Percentiles rank a stretch among this genome's conserved stretches.
These are phyloP conservation scores for Macrophya annulata DNA, from an alignment of 2,888 invertebrate species.

Conservation along the genomic window DNA sequence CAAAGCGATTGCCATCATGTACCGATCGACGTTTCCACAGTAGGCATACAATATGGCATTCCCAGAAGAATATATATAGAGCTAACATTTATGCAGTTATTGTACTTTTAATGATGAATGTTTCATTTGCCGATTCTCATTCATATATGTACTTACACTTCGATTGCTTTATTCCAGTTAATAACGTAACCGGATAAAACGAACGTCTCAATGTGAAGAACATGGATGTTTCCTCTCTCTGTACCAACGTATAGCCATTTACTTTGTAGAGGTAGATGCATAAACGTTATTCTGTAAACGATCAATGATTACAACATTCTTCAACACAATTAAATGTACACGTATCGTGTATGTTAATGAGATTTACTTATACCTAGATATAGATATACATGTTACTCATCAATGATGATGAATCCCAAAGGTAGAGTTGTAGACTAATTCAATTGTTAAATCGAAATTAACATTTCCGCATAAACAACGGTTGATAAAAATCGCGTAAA, in stretches of 20 bases:
- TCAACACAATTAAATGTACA: neutral
- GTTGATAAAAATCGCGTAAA: neutral
- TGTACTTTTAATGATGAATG: neutral
- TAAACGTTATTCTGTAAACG: conserved; percentile 91
- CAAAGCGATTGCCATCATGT: neutral
- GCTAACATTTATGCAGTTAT: conserved; percentile 14
- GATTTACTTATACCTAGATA: neutral
- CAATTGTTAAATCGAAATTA: neutral
- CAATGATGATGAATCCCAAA: too few species aligned
- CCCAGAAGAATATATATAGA: neutral
- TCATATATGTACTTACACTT: conserved; percentile 89
- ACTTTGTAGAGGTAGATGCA: conserved; percentile 97
- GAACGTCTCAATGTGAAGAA: conserved; percentile 98
- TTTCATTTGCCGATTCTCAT: neutral
- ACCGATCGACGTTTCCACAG: neutral
- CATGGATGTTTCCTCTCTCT: conserved; percentile 98
- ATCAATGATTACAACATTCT: conserved; percentile 52
- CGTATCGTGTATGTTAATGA: neutral
- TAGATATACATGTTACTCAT: neutral
- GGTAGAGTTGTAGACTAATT: too few species aligned
- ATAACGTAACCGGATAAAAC: conserved; percentile 98
- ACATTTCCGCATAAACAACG: neutral
- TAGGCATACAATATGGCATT: conserved; percentile 7
- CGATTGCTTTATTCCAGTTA: conserved; percentile 99
- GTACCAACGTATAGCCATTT: conserved; percentile 99